Base-by-base conservation (phyloP, 2,888 invertebrate species). In the Hypercompe scribonia region DNA sequence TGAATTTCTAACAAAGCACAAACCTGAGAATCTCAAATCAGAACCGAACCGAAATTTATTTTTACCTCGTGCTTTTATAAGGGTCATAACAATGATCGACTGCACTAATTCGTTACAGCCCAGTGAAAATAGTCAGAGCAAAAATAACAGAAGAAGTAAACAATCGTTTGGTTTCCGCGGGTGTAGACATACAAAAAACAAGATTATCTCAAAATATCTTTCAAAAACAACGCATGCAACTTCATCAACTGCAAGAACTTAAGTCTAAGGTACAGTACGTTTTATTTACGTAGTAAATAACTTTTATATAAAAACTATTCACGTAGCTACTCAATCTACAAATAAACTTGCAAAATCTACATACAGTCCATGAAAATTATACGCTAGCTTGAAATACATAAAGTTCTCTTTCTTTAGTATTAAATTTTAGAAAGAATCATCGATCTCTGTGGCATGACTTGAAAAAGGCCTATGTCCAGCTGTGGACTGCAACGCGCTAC, bases 151-250 rank as follows among this genome's bases (percentile, higher is more conserved):
- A 95, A 87, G 94, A 95, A 89, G 93, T 97, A 1, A 94, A 96
- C 75, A 95, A 92, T 73, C 96, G 96, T 73, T 90, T 97, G 77
- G 94, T 94, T 77, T 94, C 96, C 74, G 90, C 97, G 68, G 97
- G 97, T 24, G 96, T 97, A 33, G 97, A 97, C 86, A 96, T 97
- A 5, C 94, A 96, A 46, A 97, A 96, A 96, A 94, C 92, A 63
- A 96, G 96, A 70, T 88, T 97, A 79, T 96, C 97, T 1, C 89
- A 92, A 79, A 94, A 90, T 77, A 93, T 96, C 21, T 97, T 95
- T 83, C 93, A 96, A 73, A 96, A 96, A 84, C 96, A 96, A 81
- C 92, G 96, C 78, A 92, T 94, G 70, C 96, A 96, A 74, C 87
- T 97, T 61, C 95, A 94, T 76, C 96, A 97, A 87, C 96, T 96